Percentiles rank a stretch among this genome's conserved stretches.
These are phyloP conservation scores for Calcarius lapponicus DNA, from an alignment of 2,797 vertebrate genomes.

Conservation along the genomic window DNA sequence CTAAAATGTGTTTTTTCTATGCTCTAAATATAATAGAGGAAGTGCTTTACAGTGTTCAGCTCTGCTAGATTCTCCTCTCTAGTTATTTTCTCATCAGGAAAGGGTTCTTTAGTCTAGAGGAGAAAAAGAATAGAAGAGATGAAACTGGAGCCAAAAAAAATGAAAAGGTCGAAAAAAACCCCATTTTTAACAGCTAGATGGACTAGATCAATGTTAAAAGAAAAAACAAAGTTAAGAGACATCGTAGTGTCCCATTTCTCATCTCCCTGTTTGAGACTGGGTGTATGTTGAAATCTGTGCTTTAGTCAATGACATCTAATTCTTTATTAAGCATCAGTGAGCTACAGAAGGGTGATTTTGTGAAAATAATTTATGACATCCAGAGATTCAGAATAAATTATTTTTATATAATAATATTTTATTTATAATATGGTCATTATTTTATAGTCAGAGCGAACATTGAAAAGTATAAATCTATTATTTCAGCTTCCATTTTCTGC, in stretches of 20 bases:
- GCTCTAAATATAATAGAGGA: neutral
- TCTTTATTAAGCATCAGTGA: neutral
- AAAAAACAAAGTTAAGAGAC: neutral
- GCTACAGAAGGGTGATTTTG: neutral
- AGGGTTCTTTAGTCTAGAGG: neutral
- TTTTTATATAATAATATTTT: neutral
- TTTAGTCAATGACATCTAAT: neutral
- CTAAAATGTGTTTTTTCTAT: neutral
- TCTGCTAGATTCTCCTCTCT: neutral
- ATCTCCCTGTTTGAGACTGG: neutral
- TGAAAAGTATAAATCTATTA: neutral
- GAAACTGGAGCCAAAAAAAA: neutral
- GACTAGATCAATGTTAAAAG: neutral
- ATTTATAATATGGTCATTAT: neutral
- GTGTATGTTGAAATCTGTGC: neutral
- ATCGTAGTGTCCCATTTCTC: neutral
- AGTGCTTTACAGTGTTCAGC: neutral
- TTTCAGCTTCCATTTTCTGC: neutral
- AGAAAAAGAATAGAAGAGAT: neutral
- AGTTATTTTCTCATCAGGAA: neutral
- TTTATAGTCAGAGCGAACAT: neutral
- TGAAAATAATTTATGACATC: neutral
- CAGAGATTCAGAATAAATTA: neutral
- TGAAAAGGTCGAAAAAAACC: neutral
- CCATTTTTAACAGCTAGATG: neutral